A percentile compares a stretch with the other conserved stretches of the same genome.
Conservation (phyloP, 2,888 invertebrate genomes). For the Leptarthrus brevirostris region DNA sequence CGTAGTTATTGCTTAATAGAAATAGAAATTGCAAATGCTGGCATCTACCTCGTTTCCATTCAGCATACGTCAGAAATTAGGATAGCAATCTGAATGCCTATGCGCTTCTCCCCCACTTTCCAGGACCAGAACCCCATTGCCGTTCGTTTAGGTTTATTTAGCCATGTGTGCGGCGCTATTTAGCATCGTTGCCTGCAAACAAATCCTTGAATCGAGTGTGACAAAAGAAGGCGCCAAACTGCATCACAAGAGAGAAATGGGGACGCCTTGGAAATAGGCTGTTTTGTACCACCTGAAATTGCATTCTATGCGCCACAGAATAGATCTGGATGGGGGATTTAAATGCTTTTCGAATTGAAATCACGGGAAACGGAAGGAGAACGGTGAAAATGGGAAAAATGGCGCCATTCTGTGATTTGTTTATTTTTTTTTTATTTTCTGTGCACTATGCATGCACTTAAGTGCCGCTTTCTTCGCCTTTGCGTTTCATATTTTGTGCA, state of each 20-base stretch:
- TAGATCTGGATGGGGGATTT: slow-evolving; percentile 1
- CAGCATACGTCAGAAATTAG: too few species aligned
- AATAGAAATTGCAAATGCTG: slow-evolving; percentile 37
- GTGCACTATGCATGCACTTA: slow-evolving; percentile 46
- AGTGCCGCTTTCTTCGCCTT: slow-evolving; percentile 42
- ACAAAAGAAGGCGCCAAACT: slow-evolving; percentile 48
- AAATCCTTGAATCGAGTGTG: slow-evolving; percentile 47
- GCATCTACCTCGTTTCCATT: background rate
- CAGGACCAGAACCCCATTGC: too few species aligned
- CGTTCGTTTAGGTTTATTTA: too few species aligned
- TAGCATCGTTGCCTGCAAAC: slow-evolving; percentile 46
- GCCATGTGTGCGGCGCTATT: slow-evolving; percentile 7
- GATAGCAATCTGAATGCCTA: too few species aligned
- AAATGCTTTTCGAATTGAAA: slow-evolving; percentile 45
- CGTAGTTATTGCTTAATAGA: slow-evolving; percentile 25
- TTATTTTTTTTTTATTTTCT: slow-evolving; percentile 16
- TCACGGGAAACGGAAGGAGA: slow-evolving; percentile 40
- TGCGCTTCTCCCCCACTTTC: too few species aligned
- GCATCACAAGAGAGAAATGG: slow-evolving; percentile 24
- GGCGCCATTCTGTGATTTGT: slow-evolving; percentile 32
- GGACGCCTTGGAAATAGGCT: slow-evolving; percentile 44
- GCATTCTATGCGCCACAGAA: slow-evolving; percentile 22
- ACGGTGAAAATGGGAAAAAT: slow-evolving; percentile 39
- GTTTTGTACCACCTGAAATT: slow-evolving; percentile 21
- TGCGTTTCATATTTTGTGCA: slow-evolving; percentile 23